Evolutionary conservation across 53 echinoderm and acorn worm species (phyloP).

Genomic region (Patiria pectinifera): DNA sequence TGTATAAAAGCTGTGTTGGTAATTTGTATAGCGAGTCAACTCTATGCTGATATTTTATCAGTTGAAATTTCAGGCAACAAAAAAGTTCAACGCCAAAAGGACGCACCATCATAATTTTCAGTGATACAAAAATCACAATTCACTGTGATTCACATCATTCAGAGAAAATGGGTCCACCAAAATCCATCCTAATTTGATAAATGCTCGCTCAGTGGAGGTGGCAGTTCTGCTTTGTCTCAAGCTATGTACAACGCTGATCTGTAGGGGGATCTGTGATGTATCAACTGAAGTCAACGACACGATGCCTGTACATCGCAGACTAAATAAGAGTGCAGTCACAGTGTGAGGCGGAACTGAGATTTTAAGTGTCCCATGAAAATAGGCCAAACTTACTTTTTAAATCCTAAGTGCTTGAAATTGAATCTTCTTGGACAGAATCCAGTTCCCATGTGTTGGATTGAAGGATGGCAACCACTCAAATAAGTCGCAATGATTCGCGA

Average conservation of each 20-base stretch:
- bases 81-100: neutral
- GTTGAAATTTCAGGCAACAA: too few species aligned
- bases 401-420: too few species aligned
- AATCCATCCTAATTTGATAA: conserved; percentile 9
- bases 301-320: neutral
- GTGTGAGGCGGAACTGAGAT: too few species aligned
- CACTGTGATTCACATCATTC: conserved; percentile 13
- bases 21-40: too few species aligned
- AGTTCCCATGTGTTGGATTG: too few species aligned
- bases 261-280: neutral
- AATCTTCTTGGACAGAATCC: too few species aligned
- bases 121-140: neutral
- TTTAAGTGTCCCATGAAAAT: too few species aligned
- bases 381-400: neutral
- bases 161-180: neutral
- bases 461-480: too few species aligned
- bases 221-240: conserved; percentile 20
- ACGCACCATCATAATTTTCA: neutral
- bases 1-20: too few species aligned
- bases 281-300: neutral
- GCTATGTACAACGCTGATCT: neutral
- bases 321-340: too few species aligned
- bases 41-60: too few species aligned
- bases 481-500: too few species aligned
- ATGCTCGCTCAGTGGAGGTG: neutral